A percentile compares a stretch with the other conserved stretches of the same genome.
Evolutionary conservation across 2,888 invertebrate genomes (phyloP).

Genomic region (Petrolisthes cinctipes): DNA sequence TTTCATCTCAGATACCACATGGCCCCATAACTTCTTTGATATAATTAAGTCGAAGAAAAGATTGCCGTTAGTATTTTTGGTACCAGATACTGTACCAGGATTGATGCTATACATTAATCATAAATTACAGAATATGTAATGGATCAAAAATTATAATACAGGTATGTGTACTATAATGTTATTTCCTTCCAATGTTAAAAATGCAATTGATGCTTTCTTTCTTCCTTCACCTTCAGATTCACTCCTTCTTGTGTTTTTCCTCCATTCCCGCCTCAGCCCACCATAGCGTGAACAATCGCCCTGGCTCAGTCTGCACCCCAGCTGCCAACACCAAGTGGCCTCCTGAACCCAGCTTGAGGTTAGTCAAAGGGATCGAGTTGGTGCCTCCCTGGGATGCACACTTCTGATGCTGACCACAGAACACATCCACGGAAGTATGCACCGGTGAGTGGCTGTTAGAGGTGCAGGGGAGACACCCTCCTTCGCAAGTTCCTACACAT

Average conservation of each 20-base stretch:
- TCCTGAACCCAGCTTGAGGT: constrained; percentile 24
- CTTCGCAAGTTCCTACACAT: not conserved
- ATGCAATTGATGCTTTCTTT: not conserved
- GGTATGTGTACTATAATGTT: too few species aligned
- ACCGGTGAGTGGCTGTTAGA: not conserved
- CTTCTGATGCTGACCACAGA: constrained; percentile 1
- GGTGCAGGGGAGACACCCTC: not conserved
- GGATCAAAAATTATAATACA: too few species aligned
- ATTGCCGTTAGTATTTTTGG: too few species aligned
- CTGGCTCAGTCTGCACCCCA: constrained; percentile 53
- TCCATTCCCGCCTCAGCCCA: constrained; percentile 37
- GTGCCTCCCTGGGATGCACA: not conserved
- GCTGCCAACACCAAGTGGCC: constrained; percentile 53
- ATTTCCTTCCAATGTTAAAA: not conserved
- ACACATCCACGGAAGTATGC: not conserved
- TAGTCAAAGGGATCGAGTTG: not conserved
- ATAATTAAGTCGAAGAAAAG: too few species aligned
- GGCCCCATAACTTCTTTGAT: too few species aligned
- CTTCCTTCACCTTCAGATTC: not conserved
- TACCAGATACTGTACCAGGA: too few species aligned
- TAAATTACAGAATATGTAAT: too few species aligned
- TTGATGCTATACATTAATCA: too few species aligned
- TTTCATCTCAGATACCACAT: too few species aligned
- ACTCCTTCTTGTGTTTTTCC: constrained; percentile 51
- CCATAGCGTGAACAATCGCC: constrained; percentile 59